Conservation (phyloP, 1,140 invertebrate species). For the Apis dorsata region DNA sequence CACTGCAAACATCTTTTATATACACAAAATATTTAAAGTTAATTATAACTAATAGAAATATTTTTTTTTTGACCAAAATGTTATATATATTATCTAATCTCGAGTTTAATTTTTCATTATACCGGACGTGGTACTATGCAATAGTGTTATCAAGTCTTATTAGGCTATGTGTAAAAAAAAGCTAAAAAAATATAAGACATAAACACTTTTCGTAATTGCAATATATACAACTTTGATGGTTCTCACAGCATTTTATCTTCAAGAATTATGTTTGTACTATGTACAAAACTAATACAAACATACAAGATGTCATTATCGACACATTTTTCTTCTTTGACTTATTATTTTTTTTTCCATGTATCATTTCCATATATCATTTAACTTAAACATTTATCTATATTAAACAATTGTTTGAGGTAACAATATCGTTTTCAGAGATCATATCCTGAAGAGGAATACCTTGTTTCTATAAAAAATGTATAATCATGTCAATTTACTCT, state of each 20-base stretch:
- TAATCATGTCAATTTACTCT: neutral
- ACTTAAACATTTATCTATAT: slow-evolving; percentile 51
- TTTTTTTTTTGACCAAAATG: neutral
- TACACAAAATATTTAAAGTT: slow-evolving; percentile 8
- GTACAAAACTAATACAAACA: slow-evolving; percentile 17
- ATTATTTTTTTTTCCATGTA: neutral
- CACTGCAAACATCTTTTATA: slow-evolving; percentile 12
- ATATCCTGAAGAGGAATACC: slow-evolving; percentile 68
- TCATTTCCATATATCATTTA: neutral
- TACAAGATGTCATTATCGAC: slow-evolving; percentile 41
- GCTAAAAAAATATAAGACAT: slow-evolving; percentile 45
- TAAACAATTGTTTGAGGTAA: slow-evolving; percentile 62
- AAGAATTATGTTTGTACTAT: slow-evolving; percentile 21
- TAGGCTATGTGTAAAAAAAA: slow-evolving; percentile 20
- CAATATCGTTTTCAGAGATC: slow-evolving; percentile 68
- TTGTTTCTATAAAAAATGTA: slow-evolving; percentile 60
- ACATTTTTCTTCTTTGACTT: slow-evolving; percentile 14
- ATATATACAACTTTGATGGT: slow-evolving; percentile 45
- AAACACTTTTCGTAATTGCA: slow-evolving; percentile 11
- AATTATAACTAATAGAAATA: neutral
- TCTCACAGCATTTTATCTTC: neutral
- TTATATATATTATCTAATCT: neutral
- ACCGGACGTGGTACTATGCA: neutral
- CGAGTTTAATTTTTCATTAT: neutral
- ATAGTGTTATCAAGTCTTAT: slow-evolving; percentile 19